Evolutionary conservation across 64 coral and sea anemone species (phyloP).

Genomic region (Platygyra sinensis): DNA sequence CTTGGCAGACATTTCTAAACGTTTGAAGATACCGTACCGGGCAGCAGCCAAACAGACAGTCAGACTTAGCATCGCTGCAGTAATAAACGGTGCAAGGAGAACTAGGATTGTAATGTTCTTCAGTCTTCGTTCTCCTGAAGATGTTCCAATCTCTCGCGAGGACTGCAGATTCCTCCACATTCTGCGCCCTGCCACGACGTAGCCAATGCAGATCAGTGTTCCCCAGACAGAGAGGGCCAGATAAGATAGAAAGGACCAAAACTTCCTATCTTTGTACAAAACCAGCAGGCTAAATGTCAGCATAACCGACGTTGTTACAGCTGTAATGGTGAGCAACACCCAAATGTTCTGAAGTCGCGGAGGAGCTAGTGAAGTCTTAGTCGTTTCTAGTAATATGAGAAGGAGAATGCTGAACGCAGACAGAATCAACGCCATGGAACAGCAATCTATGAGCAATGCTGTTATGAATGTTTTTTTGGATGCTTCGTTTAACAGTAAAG

Average conservation of each 20-base stretch:
- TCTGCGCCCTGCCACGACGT: conserved; percentile 11
- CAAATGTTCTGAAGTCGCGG: conserved; percentile 27
- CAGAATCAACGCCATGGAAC: background rate
- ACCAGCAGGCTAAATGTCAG: background rate
- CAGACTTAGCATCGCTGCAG: background rate
- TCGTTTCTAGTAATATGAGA: conserved; percentile 44
- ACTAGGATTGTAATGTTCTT: background rate
- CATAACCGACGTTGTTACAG: background rate
- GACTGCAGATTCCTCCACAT: conserved; percentile 33
- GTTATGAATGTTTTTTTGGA: background rate
- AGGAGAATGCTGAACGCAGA: conserved; percentile 40
- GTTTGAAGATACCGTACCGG: background rate
- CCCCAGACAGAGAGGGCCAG: background rate
- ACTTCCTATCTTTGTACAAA: background rate
- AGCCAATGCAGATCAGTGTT: conserved; percentile 4
- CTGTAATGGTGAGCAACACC: background rate
- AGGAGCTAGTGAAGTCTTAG: conserved; percentile 1
- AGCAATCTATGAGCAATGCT: background rate
- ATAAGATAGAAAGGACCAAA: conserved; percentile 13
- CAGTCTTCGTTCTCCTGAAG: background rate
- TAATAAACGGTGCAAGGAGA: conserved; percentile 9
- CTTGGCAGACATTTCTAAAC: background rate
- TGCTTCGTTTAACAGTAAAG: background rate
- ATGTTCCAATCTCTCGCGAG: conserved; percentile 6
- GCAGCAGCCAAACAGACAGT: background rate